phyloP scores from a whole-genome alignment of 35 echinoderm and acorn worm genomes.

The Heliocidaris erythrogramma region DNA sequence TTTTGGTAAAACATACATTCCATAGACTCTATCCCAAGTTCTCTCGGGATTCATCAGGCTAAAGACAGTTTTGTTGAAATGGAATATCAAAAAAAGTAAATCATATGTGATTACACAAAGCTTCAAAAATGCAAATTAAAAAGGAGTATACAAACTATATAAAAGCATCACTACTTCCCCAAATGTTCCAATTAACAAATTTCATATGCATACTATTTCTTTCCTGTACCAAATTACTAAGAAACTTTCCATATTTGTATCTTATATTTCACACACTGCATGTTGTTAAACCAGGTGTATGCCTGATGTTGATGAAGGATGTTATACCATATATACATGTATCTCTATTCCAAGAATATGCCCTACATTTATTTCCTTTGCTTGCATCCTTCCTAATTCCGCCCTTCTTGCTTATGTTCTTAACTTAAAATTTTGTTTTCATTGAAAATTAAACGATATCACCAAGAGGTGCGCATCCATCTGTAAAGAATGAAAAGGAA shows the following conservation, averaged over 20 bases:
- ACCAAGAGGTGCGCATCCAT: background rate
- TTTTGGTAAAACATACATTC: too few relatives aligned
- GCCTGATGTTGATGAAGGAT: background rate
- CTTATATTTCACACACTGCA: background rate
- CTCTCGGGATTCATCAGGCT: too few relatives aligned
- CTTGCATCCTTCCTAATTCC: background rate
- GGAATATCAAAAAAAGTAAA: too few relatives aligned
- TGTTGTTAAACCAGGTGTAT: background rate
- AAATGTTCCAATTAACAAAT: background rate
- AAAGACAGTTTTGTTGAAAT: too few relatives aligned
- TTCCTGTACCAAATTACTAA: background rate
- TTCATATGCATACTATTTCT: background rate
- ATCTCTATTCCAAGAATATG: background rate
- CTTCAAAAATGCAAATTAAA: too few relatives aligned
- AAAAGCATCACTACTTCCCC: too few relatives aligned
- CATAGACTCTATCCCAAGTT: too few relatives aligned
- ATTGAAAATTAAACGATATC: background rate
- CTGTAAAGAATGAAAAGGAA: background rate
- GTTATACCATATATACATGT: too few relatives aligned
- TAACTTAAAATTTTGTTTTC: background rate
- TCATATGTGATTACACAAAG: too few relatives aligned
- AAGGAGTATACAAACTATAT: too few relatives aligned
- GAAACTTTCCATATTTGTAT: background rate
- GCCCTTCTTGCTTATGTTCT: background rate
- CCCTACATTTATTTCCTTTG: background rate